phyloP scores from a whole-genome alignment of 2,113 vertebrate species.

The Columba janthina region DNA sequence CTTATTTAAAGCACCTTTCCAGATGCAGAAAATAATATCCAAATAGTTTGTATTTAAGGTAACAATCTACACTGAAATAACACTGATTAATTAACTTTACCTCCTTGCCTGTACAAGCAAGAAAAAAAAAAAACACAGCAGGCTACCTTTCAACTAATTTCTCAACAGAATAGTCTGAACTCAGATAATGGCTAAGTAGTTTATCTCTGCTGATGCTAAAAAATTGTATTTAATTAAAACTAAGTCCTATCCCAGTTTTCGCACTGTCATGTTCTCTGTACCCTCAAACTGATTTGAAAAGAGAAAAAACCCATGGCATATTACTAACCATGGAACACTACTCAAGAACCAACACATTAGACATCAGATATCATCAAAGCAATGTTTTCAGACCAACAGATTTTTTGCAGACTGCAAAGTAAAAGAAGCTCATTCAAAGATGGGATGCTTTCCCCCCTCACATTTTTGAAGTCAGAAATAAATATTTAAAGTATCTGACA shows the following conservation, averaged over 20 bases:
- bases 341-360: not conserved
- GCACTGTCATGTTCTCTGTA: not conserved
- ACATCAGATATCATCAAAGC: not conserved
- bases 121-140: not conserved
- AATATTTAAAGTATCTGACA: not conserved
- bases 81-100: not conserved
- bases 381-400: not conserved
- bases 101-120: not conserved
- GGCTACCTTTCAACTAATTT: not conserved
- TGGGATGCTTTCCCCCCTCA: not conserved
- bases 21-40: not conserved
- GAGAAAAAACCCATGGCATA: rapidly evolving
- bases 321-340: not conserved
- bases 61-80: not conserved
- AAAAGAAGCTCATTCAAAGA: not conserved
- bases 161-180: not conserved
- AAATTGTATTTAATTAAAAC: not conserved
- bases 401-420: not conserved
- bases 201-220: not conserved
- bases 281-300: not conserved
- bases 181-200: not conserved
- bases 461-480: not conserved
- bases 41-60: not conserved
- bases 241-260: not conserved
- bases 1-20: not conserved